These are phyloP conservation scores for Neoarius graeffei DNA, from an alignment of 2,113 vertebrate genomes.

Conservation along the genomic window DNA sequence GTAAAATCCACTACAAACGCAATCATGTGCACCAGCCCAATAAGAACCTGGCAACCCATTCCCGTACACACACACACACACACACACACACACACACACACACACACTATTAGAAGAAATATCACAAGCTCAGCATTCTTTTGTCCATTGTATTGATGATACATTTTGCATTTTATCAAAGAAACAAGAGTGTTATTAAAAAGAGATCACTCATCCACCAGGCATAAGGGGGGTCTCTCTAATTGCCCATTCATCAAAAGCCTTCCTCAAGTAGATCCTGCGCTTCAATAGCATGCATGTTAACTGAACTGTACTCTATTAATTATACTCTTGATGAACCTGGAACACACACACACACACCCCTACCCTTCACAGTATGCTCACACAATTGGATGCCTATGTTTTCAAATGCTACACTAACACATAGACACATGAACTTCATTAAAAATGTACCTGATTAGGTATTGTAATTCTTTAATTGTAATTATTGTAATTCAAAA, in stretches of 20 bases:
- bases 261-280: slow-evolving; percentile 67
- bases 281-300: slow-evolving; percentile 67
- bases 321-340: slow-evolving; percentile 70
- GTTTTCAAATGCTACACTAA: neutral
- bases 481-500: neutral
- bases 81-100: slow-evolving; percentile 14
- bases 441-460: neutral
- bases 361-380: slow-evolving; percentile 19
- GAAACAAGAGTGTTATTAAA: slow-evolving; percentile 76
- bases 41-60: slow-evolving; percentile 29
- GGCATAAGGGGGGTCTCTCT: slow-evolving; percentile 67
- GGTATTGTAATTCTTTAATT: neutral
- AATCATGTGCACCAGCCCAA: slow-evolving; percentile 17
- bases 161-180: slow-evolving; percentile 78
- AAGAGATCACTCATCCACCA: slow-evolving; percentile 75
- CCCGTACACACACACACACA: neutral
- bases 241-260: slow-evolving; percentile 80
- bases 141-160: slow-evolving; percentile 70
- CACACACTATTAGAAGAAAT: slow-evolving; percentile 67
- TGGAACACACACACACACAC: slow-evolving; percentile 45
- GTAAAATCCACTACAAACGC: slow-evolving; percentile 28
- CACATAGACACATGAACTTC: neutral
- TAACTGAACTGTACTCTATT: slow-evolving; percentile 70
- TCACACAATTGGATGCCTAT: neutral
- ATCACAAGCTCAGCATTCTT: slow-evolving; percentile 56